Percentiles rank a stretch among this genome's conserved stretches.
These are phyloP conservation scores for Cheilosia grossa DNA, from an alignment of 2,888 invertebrate genomes.

Conservation along the genomic window DNA sequence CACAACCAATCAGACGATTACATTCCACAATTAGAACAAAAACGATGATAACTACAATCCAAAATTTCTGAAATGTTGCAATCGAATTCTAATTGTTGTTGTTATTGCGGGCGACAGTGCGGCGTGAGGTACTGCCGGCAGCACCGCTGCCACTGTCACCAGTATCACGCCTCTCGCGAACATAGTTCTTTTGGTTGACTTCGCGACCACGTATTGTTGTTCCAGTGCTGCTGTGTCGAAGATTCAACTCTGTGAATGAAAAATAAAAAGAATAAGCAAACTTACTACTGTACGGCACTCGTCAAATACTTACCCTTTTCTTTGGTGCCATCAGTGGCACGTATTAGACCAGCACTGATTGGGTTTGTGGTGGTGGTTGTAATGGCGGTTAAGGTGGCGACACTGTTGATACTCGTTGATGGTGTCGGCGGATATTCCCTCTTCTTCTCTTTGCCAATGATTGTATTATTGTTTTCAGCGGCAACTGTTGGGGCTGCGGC, in stretches of 20 bases:
- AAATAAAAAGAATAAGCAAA: neutral
- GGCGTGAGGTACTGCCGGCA: constrained; percentile 78
- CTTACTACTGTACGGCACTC: neutral
- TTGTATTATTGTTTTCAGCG: constrained; percentile 62
- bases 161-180: constrained; percentile 79
- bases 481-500: constrained; percentile 42
- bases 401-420: constrained; percentile 51
- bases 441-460: constrained; percentile 72
- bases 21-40: constrained; percentile 70
- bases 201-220: constrained; percentile 76
- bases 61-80: constrained; percentile 73
- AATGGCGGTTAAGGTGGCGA: neutral
- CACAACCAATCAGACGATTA: constrained; percentile 71
- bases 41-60: constrained; percentile 70
- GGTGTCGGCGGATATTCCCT: constrained; percentile 73
- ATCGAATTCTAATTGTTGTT: constrained; percentile 72
- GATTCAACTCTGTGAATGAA: constrained; percentile 38
- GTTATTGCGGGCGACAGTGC: constrained; percentile 80
- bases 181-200: constrained; percentile 69
- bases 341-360: constrained; percentile 56
- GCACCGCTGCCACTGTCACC: constrained; percentile 77
- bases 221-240: constrained; percentile 57
- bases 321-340: constrained; percentile 79
- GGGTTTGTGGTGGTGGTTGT: constrained; percentile 45
- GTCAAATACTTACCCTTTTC: constrained; percentile 80